A percentile compares a stretch with the other conserved stretches of the same genome.
These are phyloP conservation scores for Camelus dromedarius DNA, from an alignment of 2,113 vertebrate species.

Conservation along the genomic window DNA sequence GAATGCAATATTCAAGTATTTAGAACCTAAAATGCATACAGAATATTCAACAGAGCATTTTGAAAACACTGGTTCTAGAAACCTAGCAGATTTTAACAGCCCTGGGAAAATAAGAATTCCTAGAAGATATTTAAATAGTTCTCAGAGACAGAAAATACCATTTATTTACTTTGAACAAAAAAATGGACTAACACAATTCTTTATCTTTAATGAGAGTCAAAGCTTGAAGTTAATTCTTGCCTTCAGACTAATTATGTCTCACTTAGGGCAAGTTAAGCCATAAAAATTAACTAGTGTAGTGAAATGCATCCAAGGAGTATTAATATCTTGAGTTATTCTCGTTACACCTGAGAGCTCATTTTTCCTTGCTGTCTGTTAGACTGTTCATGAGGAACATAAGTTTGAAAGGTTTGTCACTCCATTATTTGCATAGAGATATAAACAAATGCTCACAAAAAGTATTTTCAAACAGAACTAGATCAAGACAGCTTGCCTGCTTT, in stretches of 20 bases:
- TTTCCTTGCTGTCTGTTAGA: not conserved
- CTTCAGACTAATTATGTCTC: slow-evolving; percentile 49
- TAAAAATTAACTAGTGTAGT: slow-evolving; percentile 61
- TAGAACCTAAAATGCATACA: slow-evolving; percentile 7
- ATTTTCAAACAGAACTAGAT: not conserved
- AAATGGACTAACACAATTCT: not conserved
- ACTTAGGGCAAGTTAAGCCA: slow-evolving; percentile 53
- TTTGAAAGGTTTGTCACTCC: not conserved
- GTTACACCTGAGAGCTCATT: not conserved
- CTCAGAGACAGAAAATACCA: not conserved
- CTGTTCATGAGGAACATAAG: not conserved
- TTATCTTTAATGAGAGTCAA: slow-evolving; percentile 15
- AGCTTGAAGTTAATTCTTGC: slow-evolving; percentile 32
- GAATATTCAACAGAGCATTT: slow-evolving; percentile 39
- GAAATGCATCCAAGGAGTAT: slow-evolving; percentile 53
- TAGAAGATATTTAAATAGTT: not conserved
- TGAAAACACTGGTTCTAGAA: not conserved
- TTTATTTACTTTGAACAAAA: slow-evolving; percentile 21
- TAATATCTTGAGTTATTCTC: slow-evolving; percentile 64
- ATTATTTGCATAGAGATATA: not conserved
- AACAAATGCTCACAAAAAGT: not conserved
- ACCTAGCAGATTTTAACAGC: not conserved
- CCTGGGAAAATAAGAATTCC: slow-evolving; percentile 3
- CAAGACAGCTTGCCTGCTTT: not conserved
- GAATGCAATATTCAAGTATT: not conserved